Evolutionary conservation across 2,888 invertebrate genomes (phyloP), one percentile per base, ranked within the genome.

Genomic region (Aromia moschata): DNA sequence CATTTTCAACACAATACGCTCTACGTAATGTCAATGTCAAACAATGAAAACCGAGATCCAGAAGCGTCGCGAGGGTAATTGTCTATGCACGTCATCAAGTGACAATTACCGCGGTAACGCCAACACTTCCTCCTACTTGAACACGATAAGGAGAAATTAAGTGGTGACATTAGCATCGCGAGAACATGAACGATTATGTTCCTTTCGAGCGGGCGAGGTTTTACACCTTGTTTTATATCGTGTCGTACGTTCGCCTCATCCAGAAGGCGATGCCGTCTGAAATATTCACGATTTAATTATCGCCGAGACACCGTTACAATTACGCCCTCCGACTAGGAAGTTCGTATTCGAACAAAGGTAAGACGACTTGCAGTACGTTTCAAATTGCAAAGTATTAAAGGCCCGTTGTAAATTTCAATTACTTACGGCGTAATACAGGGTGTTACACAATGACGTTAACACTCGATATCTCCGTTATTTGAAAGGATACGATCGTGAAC

Each of bases 121-220:
- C 61, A 45, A 62, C 58, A 60, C 58, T 41, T 58, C 64, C 65
- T 65, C 55, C 41, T 47, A 59, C 53, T n/a, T 54, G 62, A 70
- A 68, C 66, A 58, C 65, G 66, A 69, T 70, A 66, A n/a, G 62
- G 69, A 67, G 66, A 70, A 71, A 70, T 71, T 70, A 70, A 70
- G 69, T 69, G 68, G 65, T 59, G 60, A 62, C 58, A 68, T 68
- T 65, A 70, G 64, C 68, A 61, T 61, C 55, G 63, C 41, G 58
- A 65, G 58, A 65, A 63, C 58, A 56, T 57, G 45, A 52, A 58
- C 41, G 41, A 58, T 58, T 52, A 53, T 46, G 58, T 58, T 44
- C 41, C 51, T 56, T 51, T 51, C 41, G 36, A 51, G 15, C 30
- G 46, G 40, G 33, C 49, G 40, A 20, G 16, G 31, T 52, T 52